These are phyloP conservation scores for Graphium colonna DNA, from an alignment of 2,888 invertebrate species.

Conservation along the genomic window DNA sequence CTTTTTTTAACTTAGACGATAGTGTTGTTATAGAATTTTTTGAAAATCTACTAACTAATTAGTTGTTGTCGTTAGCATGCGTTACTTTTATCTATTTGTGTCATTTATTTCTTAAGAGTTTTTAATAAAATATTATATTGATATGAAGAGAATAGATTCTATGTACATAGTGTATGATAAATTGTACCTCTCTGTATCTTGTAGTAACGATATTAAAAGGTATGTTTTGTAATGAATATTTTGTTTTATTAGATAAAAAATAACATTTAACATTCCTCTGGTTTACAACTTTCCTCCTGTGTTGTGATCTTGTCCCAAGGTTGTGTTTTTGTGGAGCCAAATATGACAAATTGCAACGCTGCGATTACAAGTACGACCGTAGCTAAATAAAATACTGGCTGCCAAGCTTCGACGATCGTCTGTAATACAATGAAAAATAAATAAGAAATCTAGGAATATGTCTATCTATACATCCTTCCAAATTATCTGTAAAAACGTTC, in stretches of 20 bases:
- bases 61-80: slow-evolving; percentile 17
- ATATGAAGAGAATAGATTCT: slow-evolving; percentile 34
- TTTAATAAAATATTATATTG: slow-evolving; percentile 34
- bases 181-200: slow-evolving; percentile 59
- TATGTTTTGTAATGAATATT: slow-evolving; percentile 50
- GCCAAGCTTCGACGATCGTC: slow-evolving; percentile 84
- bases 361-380: slow-evolving; percentile 80
- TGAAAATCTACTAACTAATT: slow-evolving; percentile 26
- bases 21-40: slow-evolving; percentile 27
- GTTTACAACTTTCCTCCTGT: slow-evolving; percentile 10
- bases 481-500: too few species aligned
- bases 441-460: too few species aligned
- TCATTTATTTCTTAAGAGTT: slow-evolving; percentile 28
- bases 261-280: not conserved
- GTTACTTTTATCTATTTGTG: slow-evolving; percentile 22
- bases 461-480: too few species aligned
- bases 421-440: slow-evolving; percentile 40
- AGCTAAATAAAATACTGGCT: slow-evolving; percentile 82
- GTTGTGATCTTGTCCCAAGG: slow-evolving; percentile 18
- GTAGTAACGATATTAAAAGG: slow-evolving; percentile 54
- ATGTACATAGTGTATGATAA: slow-evolving; percentile 70
- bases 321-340: slow-evolving; percentile 82
- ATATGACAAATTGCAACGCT: slow-evolving; percentile 81
- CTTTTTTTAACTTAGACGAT: slow-evolving; percentile 26
- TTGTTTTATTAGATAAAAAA: slow-evolving; percentile 18